Base-by-base conservation (phyloP, 2,113 vertebrate genomes). In the Phasianus colchicus region DNA sequence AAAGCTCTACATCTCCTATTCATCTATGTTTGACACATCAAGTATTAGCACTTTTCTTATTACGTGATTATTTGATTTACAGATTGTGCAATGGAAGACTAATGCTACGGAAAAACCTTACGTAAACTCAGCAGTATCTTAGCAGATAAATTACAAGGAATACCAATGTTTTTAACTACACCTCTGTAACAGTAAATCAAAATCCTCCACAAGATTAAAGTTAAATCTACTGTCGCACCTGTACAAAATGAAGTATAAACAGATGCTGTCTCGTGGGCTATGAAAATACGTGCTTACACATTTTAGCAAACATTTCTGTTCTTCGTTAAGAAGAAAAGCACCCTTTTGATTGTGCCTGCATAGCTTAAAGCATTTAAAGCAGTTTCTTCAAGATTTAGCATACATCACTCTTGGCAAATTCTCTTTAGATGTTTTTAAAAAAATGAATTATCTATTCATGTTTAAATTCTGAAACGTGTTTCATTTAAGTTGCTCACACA, bases 371-470 rank as follows among this genome's bases (percentile, higher is more conserved):
- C 7, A 54, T 74, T 88, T 80, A 80, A 86, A 95, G 47, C 29
- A 55, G 17, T 52, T 77, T 90, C 73, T 90, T 92, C 17, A 91
- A 82, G 73, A 65, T 71, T 78, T 89, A 84, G 4, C 43, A 75
- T 82, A 27, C 9, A 11, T 75, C 42, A 14, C 27, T 65, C 34
- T 25, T 43, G 30, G 30, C 82, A 86, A 73, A 64, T 38, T 40
- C 25, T 89, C 89, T 50, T 54, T 50, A 32, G 40, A 42, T 85
- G 79, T 38, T 87, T 83, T 22, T 38, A 84, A 74, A 89, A 90
- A 73, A 29, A 27, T 34, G 63, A 95, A 70, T 86, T 72, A 82
- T 89, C 58, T 83, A 50, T 82, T 92, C 78, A 70, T 89, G 45
- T 79, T 79, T 84, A 84, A 92, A 76, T 92, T 87, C 66, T 89